A percentile compares a stretch with the other conserved stretches of the same genome.
Conservation (phyloP, 2,888 invertebrate genomes). For the Microdon myrmicae region DNA sequence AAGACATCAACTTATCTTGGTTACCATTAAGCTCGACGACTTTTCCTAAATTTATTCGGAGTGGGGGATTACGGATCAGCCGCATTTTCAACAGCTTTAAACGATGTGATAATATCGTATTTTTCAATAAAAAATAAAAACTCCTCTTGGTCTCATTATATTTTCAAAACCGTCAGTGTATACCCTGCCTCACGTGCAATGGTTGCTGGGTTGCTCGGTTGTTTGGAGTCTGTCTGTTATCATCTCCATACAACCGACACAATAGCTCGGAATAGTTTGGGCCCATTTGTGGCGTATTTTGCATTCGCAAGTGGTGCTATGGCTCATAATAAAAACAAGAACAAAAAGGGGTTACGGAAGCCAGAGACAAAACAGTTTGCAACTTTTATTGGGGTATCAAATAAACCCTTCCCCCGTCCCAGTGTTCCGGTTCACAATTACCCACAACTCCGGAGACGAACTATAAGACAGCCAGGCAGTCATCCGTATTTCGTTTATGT, state of each 20-base stretch:
- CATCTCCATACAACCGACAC: constrained; percentile 27
- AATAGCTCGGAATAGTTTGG: constrained; percentile 21
- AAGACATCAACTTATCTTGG: too few relatives aligned
- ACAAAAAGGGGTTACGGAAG: neutral
- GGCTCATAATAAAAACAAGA: neutral
- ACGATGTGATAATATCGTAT: too few relatives aligned
- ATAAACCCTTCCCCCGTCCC: neutral
- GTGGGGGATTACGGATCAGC: too few relatives aligned
- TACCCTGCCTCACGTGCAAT: too few relatives aligned
- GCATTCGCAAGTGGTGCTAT: constrained; percentile 10
- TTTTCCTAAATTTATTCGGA: too few relatives aligned
- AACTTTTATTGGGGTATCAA: constrained; percentile 26
- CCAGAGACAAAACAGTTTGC: constrained; percentile 19
- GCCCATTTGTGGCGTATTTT: neutral
- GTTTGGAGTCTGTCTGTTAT: too few relatives aligned
- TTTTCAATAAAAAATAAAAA: too few relatives aligned
- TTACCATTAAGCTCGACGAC: too few relatives aligned
- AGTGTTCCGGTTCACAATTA: neutral
- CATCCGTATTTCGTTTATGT: constrained; percentile 26
- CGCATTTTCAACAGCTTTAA: too few relatives aligned
- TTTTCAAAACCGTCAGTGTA: too few relatives aligned
- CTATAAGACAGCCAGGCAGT: neutral
- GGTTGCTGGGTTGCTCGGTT: too few relatives aligned
- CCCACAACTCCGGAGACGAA: neutral
- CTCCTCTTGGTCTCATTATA: too few relatives aligned